Evolutionary conservation across 2,888 invertebrate genomes (phyloP), one percentile per base, ranked within the genome.

Genomic region (Epinotia demarniana): DNA sequence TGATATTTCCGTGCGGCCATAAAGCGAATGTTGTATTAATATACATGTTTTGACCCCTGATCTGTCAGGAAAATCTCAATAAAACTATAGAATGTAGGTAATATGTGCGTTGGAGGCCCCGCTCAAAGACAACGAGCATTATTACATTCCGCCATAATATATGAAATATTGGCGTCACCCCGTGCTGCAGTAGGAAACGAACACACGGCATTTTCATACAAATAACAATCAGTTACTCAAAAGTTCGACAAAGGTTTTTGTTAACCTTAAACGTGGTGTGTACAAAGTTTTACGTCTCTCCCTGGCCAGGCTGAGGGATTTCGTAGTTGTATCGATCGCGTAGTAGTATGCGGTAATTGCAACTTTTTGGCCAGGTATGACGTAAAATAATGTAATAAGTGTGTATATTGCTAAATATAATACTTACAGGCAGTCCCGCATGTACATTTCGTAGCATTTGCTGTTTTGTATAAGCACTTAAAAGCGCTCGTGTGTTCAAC

Each of bases 1-100:
- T 49, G 49, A 49, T 49, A 49, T 16, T 49, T 16, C 49, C 12
- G 16, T 16, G 49, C 49, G 4, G 16, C 49, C 6, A 49, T 49
- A 49, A 49, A 49, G 16, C 16, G 16, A 16, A 57, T 58, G n/a
- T 60, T 60, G 13, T 60, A 27, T 27, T 33, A 60, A 27, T 60
- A 33, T 33, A 33, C n/a, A 16, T 61, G 61, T 61, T n/a, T 57
- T 33, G 18, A 23, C 46, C 18, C 33, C n/a, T 6, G 39, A 23
- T 46, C 58, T 46, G 27, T 46, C n/a, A 43, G 19, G 60, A 75
- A 70, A 53, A 64, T 75, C 63, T 75, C 53, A 75, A 75, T 75
- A 70, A 62, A 58, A 62, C 64, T 66, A 70, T 55, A 70, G 75
- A 75, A 75, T 75, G 74, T 74, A 75, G 70, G 74, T 74, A 63